These are phyloP conservation scores for Bubo blakistoni DNA, from an alignment of 2,113 vertebrate genomes.

Conservation along the genomic window DNA sequence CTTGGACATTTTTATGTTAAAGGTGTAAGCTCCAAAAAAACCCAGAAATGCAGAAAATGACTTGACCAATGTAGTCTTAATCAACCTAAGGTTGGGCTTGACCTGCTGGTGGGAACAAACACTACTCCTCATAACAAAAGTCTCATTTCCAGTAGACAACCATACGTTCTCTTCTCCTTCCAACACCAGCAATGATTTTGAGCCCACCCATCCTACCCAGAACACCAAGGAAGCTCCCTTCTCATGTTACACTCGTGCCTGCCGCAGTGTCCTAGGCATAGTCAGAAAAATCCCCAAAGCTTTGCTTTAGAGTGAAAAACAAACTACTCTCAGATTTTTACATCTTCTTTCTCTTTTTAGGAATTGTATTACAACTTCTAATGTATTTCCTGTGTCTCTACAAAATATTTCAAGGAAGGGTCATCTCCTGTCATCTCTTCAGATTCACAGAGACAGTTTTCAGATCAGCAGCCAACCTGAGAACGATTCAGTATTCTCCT, in stretches of 20 bases:
- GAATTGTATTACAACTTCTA: background rate
- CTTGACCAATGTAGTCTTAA: background rate
- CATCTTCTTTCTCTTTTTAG: background rate
- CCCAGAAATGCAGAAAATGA: background rate
- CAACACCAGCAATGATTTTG: background rate
- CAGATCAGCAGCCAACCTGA: background rate
- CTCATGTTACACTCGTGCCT: background rate
- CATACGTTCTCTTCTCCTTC: background rate
- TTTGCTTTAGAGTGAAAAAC: background rate
- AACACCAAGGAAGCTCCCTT: background rate
- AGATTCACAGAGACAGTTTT: background rate
- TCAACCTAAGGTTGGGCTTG: background rate
- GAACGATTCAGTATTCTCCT: background rate
- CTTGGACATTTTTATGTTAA: background rate
- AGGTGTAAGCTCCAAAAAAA: background rate
- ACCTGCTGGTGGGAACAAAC: background rate
- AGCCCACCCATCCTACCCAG: background rate
- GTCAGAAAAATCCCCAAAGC: background rate
- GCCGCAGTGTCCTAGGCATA: background rate
- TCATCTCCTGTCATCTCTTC: background rate
- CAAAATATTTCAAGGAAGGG: background rate
- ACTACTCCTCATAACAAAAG: background rate
- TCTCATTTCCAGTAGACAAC: background rate
- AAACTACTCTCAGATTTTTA: background rate
- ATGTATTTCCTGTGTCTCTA: background rate